Conservation (phyloP, 92 coral and sea anemone species). For the Bergia sp. region DNA sequence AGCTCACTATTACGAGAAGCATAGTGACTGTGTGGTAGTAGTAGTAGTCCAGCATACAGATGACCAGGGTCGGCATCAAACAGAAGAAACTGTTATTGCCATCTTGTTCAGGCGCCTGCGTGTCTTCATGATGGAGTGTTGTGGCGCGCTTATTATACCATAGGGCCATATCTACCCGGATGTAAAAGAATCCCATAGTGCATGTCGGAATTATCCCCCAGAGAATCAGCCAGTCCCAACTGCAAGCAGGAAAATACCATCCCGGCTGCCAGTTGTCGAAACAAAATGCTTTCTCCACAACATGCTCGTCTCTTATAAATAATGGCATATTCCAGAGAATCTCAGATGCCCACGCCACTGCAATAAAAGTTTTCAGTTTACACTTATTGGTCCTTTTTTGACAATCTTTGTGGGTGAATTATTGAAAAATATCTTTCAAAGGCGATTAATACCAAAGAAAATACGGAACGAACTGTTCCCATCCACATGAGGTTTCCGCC, state of each 20-base stretch:
- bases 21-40: background rate
- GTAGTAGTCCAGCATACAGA: constrained; percentile 5
- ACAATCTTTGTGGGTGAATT: constrained; percentile 36
- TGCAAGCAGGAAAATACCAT: constrained; percentile 48
- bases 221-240: constrained; percentile 57
- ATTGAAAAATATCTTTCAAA: constrained; percentile 57
- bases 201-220: constrained; percentile 49
- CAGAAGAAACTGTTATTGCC: constrained; percentile 41
- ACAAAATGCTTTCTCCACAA: constrained; percentile 46
- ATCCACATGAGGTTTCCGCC: constrained; percentile 57
- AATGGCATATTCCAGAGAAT: constrained; percentile 58
- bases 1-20: constrained; percentile 29
- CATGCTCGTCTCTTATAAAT: constrained; percentile 41
- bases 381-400: constrained; percentile 42
- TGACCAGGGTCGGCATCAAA: constrained; percentile 42
- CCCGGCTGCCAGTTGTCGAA: constrained; percentile 57
- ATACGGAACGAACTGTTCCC: constrained; percentile 57
- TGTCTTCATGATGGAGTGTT: background rate
- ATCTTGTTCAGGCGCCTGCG: constrained; percentile 45
- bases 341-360: constrained; percentile 42
- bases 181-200: constrained; percentile 51
- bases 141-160: constrained; percentile 34
- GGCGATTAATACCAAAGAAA: constrained; percentile 50
- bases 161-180: constrained; percentile 31
- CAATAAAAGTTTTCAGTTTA: constrained; percentile 35